Evolutionary conservation across 2,797 vertebrate genomes (phyloP).

Genomic region (Melanotaenia trifasciata): DNA sequence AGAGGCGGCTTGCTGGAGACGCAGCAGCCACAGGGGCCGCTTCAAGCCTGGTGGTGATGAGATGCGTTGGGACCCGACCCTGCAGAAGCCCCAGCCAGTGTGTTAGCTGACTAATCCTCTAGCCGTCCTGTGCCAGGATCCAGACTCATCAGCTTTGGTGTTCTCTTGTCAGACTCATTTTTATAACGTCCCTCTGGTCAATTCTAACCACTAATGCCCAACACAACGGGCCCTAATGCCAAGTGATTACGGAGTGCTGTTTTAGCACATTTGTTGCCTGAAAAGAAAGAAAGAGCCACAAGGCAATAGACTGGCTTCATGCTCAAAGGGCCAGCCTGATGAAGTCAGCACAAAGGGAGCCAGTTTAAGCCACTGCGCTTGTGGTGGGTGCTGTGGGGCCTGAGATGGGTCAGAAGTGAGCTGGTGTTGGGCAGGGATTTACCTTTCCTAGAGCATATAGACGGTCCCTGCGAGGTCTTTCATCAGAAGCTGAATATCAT

Average conservation of each 20-base stretch:
- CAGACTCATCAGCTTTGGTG: constrained; percentile 85
- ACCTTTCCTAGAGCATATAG: constrained; percentile 45
- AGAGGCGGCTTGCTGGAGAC: constrained; percentile 56
- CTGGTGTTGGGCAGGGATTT: constrained; percentile 59
- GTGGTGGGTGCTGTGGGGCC: constrained; percentile 65
- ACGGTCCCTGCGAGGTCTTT: constrained; percentile 69
- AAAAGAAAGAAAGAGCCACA: constrained; percentile 80
- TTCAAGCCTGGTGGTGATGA: constrained; percentile 73
- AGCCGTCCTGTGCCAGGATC: constrained; percentile 81
- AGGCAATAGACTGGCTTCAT: constrained; percentile 78
- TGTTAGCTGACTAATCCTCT: constrained; percentile 83
- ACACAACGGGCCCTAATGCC: constrained; percentile 87
- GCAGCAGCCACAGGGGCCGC: constrained; percentile 66
- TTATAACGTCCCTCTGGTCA: constrained; percentile 81
- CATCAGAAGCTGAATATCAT: constrained; percentile 39
- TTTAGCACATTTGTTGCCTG: constrained; percentile 84
- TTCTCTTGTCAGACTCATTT: constrained; percentile 85
- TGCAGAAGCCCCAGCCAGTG: constrained; percentile 74
- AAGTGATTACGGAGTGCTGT: constrained; percentile 86
- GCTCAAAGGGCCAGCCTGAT: constrained; percentile 83
- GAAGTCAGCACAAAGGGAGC: constrained; percentile 88
- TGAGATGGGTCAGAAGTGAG: constrained; percentile 56
- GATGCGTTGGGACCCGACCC: constrained; percentile 77
- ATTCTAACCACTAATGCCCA: constrained; percentile 86
- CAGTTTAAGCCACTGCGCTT: constrained; percentile 73